Conservation (phyloP, 2,797 vertebrate species). For the Siniperca scherzeri region DNA sequence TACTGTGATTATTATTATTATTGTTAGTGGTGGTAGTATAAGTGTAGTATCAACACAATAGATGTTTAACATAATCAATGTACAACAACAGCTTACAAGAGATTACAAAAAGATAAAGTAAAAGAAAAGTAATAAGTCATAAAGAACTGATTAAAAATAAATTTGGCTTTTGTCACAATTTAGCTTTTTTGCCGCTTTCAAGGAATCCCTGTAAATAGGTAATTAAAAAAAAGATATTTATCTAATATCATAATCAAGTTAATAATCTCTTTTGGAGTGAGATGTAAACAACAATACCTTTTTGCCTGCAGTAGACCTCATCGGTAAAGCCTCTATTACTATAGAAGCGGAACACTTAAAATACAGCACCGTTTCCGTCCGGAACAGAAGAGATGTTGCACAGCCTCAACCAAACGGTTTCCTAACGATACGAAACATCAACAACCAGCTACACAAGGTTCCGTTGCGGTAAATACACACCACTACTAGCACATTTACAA, state of each 20-base stretch:
- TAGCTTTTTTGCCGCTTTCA: not conserved
- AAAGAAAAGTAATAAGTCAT: not conserved
- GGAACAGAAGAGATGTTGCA: slow-evolving; percentile 12
- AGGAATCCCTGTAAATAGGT: not conserved
- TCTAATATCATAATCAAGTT: not conserved
- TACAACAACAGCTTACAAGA: not conserved
- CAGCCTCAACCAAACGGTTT: slow-evolving; percentile 22
- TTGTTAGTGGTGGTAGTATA: not conserved
- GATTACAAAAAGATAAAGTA: not conserved
- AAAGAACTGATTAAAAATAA: not conserved
- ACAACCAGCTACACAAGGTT: not conserved
- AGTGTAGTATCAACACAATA: not conserved
- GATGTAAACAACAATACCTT: not conserved
- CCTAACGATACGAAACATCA: slow-evolving; percentile 8
- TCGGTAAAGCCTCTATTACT: not conserved
- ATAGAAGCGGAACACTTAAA: slow-evolving; percentile 34
- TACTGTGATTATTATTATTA: not conserved
- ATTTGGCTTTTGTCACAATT: not conserved
- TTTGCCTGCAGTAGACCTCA: not conserved
- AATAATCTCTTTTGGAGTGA: not conserved
- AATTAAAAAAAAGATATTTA: not conserved
- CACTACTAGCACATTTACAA: rapidly evolving
- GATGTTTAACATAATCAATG: not conserved
- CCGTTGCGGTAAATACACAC: rapidly evolving
- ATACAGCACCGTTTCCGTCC: slow-evolving; percentile 35